A percentile compares a stretch with the other conserved stretches of the same genome.
These are phyloP conservation scores for Vombatus ursinus DNA, from an alignment of 2,113 vertebrate species.

Conservation along the genomic window DNA sequence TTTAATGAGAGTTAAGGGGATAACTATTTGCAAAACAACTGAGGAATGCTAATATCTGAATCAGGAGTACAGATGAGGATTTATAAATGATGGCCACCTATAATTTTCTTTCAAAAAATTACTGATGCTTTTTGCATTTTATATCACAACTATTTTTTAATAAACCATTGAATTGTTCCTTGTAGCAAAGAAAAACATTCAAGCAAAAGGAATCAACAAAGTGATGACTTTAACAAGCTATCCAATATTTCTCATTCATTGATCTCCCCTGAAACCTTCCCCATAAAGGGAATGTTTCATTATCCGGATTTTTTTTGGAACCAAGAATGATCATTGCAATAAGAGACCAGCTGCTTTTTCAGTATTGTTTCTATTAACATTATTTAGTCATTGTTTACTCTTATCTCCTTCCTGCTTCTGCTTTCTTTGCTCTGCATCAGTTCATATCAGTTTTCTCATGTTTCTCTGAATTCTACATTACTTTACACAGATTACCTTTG, in stretches of 20 bases:
- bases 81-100: constrained; percentile 39
- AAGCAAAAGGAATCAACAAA: neutral
- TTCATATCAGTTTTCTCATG: neutral
- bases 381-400: neutral
- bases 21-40: constrained; percentile 14
- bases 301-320: neutral
- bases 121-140: neutral
- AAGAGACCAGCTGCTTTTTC: neutral
- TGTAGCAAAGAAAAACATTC: neutral
- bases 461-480: neutral
- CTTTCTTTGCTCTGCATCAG: neutral
- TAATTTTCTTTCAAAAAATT: neutral
- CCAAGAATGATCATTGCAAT: neutral
- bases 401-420: neutral
- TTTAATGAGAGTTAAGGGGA: neutral
- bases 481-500: constrained; percentile 28
- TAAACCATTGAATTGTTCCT: neutral
- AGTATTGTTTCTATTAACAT: neutral
- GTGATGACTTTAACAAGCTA: neutral
- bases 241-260: neutral
- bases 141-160: neutral
- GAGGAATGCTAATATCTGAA: neutral
- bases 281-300: neutral
- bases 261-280: neutral
- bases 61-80: constrained; percentile 47